Evolutionary conservation across 2,888 invertebrate genomes (phyloP), one percentile per base, ranked within the genome.

Genomic region (Pemphredon lugubris): DNA sequence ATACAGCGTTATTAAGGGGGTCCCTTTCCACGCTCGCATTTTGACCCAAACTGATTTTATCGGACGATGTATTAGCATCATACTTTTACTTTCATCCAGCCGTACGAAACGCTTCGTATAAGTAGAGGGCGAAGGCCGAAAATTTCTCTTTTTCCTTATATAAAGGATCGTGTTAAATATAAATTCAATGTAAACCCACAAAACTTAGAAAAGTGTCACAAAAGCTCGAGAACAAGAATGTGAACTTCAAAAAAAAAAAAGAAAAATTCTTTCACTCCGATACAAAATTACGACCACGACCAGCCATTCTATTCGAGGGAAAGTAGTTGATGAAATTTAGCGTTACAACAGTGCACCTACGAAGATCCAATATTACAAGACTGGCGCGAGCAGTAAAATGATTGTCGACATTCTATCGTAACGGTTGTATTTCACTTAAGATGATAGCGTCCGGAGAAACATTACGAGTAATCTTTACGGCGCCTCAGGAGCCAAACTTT

Each of bases 21-120:
- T 9, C n/a, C 39, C 66, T 14, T 47, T 61, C 34, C 30, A 42
- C 39, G 60, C n/a, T 53, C 61, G 53, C 61, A 37, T 66, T 60
- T 37, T 53, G 37, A 9, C 34, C n/a, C n/a, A n/a, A 34, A 34
- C 11, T 1, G 9, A 1, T 2, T 1, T 34, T 9, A 9, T 18
- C 4, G 16, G 11, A 18, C 7, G 11, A 23, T 9, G 1, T 21
- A 23, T 45, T 21, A 45, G 5, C 23, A 13, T 21, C 23, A 45
- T 21, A 1, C 45, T 5, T 11, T 45, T 45, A 45, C 26, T 26
- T 26, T 26, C 26, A 26, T 26, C 26, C 26, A 26, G 4, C 7
- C 26, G 26, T 26, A 26, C 7, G 32, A 9, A 11, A 32, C 14
- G 14, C 14, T 9, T 32, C 3, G 20, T 48, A 21, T 4, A 11